These are phyloP conservation scores for Watsonalla cultraria DNA, from an alignment of 2,888 invertebrate species.

Conservation along the genomic window DNA sequence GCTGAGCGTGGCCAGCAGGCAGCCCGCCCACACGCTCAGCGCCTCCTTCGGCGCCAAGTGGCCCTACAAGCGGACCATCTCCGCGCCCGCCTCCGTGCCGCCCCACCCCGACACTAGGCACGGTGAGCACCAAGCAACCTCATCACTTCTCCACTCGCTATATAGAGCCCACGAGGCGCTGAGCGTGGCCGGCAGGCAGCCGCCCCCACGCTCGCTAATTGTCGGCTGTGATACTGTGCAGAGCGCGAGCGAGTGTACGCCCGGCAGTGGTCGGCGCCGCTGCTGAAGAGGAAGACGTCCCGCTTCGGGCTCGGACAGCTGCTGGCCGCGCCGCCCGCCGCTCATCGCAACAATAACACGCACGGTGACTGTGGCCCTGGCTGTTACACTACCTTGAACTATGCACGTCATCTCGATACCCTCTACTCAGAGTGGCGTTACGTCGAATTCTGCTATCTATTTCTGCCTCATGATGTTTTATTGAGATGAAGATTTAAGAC, in stretches of 20 bases:
- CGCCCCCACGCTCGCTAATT: conserved; percentile 83
- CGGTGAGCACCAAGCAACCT: conserved; percentile 14
- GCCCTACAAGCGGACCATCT: conserved; percentile 95
- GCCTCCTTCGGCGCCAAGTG: conserved; percentile 95
- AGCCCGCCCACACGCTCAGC: conserved; percentile 82
- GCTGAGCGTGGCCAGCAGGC: conserved; percentile 80
- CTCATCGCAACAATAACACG: conserved; percentile 23
- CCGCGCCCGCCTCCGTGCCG: conserved; percentile 90
- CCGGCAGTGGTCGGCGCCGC: conserved; percentile 97
- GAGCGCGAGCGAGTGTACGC: conserved; percentile 92
- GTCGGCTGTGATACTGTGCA: conserved; percentile 26
- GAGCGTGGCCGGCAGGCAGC: conserved; percentile 76
- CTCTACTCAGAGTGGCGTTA: too few relatives aligned
- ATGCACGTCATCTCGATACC: too few relatives aligned
- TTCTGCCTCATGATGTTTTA: too few relatives aligned
- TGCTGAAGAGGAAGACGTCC: conserved; percentile 94
- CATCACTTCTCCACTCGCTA: not conserved
- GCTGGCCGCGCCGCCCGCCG: conserved; percentile 55
- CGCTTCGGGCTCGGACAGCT: conserved; percentile 94
- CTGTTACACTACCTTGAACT: too few relatives aligned
- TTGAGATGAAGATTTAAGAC: too few relatives aligned
- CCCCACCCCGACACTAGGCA: conserved; percentile 84
- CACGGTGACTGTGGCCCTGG: not conserved
- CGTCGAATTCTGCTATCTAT: too few relatives aligned
- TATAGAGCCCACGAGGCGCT: conserved; percentile 95